Base-by-base conservation (phyloP, 2,888 invertebrate genomes). In the Synanthedon andrenaeformis region DNA sequence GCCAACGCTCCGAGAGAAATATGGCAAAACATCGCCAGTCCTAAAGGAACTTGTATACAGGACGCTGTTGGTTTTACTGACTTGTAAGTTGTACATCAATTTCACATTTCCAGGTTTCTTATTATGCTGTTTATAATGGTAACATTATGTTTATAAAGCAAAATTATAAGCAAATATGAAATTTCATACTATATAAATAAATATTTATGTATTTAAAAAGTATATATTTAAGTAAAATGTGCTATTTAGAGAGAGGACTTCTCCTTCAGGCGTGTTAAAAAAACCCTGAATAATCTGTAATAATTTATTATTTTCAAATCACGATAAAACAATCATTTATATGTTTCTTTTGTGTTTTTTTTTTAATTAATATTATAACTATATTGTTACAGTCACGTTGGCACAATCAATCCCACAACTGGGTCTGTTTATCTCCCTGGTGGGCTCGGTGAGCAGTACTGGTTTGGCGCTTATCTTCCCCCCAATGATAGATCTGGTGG, bases 391-490 rank as follows among this genome's bases (percentile, higher is more conserved):
- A 97, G 96, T 97, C 86, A 79, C 91, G 10, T 80, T 97, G 61
- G 97, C 97, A 0, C 95, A 95, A 71, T 89, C 93, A 1, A 94
- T 98, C 55, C 97, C 97, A 0, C 91, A 95, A 62, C 82, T 98
- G 58, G 93, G 93, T 3, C 85, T 96, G 1, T 95, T 97, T 79
- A 97, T 98, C 62, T 96, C 97, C 0, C 79, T 98, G 58, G 95
- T 98, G 35, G 98, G 98, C 4, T 96, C 97, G 0, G 90, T 97
- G 0, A 95, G 96, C 71, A 95, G 96, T 62, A 94, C 96, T 4
- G 92, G 95, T 0, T 81, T 98, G 58, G 96, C 96, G 0, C 88
- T 98, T 42, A 89, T 97, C 48, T 94, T 97, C 70, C 97, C 97
- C 1, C 95, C 97, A 0, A 88, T 96, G 54, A 92, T 97, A 58